A percentile compares a stretch with the other conserved stretches of the same genome.
These are phyloP conservation scores for Apodemia hepburni DNA, from an alignment of 2,888 invertebrate species.

Conservation along the genomic window DNA sequence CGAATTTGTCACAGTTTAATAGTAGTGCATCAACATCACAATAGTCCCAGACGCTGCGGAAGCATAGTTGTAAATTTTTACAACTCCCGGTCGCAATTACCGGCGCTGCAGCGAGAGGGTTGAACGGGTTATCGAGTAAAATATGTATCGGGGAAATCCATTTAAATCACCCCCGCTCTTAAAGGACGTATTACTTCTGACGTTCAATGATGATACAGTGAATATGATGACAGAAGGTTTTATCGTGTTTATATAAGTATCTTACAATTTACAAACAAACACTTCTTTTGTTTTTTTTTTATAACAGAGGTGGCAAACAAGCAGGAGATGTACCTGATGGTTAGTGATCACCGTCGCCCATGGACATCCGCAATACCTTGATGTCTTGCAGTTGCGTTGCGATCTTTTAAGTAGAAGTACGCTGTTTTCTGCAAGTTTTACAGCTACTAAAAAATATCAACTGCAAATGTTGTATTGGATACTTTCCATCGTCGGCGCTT, in stretches of 20 bases:
- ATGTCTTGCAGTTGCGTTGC: no score
- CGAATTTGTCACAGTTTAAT: slow-evolving; percentile 51
- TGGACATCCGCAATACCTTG: no score
- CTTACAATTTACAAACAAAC: no score
- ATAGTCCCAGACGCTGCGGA: slow-evolving; percentile 58
- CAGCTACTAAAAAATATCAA: no score
- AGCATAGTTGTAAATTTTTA: slow-evolving; percentile 74
- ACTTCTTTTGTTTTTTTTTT: no score
- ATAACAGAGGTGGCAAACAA: no score
- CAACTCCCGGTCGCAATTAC: slow-evolving; percentile 57
- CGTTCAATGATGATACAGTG: background rate
- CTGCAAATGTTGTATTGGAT: no score
- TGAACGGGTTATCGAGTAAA: slow-evolving; percentile 31
- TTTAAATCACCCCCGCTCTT: slow-evolving; percentile 24
- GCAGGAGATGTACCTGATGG: no score
- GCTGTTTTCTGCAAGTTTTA: no score
- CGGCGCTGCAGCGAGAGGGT: slow-evolving; percentile 41
- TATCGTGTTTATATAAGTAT: background rate
- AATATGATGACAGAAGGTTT: background rate
- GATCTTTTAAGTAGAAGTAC: no score
- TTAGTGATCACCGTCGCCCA: no score
- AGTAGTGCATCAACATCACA: slow-evolving; percentile 63
- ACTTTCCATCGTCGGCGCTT: no score
- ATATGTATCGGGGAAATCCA: slow-evolving; percentile 26
- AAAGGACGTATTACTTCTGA: slow-evolving; percentile 11